Base-by-base conservation (phyloP, 2,113 vertebrate species). In the Scytalopus superciliaris region DNA sequence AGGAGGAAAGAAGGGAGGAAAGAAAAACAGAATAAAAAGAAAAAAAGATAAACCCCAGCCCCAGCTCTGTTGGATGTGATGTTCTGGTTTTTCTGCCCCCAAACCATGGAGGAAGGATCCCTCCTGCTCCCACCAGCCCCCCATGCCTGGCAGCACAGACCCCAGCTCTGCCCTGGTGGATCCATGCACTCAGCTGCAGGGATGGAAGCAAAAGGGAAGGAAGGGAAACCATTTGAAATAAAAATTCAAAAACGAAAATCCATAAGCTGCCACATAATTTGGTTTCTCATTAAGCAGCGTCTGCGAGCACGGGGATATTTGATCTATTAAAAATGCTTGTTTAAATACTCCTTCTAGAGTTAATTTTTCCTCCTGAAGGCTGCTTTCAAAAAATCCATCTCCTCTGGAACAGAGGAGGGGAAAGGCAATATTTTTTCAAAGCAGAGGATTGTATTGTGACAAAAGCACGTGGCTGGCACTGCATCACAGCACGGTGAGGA, bases 281-380 rank as follows among this genome's bases (percentile, higher is more conserved):
- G 74, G 84, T 95, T 97, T 76, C 93, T 90, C 82, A 66, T 94
- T 79, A 57, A 86, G 50, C 55, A 37, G 75, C 16, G 11, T 80
- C 85, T 6, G 5, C 7, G 16, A 69, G 91, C 80, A 92, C 18
- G 17, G n/a, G 80, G 77, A 79, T 89, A 72, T 90, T 95, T 96
- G 79, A 91, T 97, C 87, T 72, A 53, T 89, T 95, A 94, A 96
- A 94, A 95, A 85, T 40, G 69, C 96, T 94, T 56, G 8, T 89
- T 96, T 96, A 93, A 96, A 91, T 91, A 62, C 81, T 89, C 72
- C 42, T 92, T 53, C 85, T 33, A 6, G 67, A 83, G 87, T 62
- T 63, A 6, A 60, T 78, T 87, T 72, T 78, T 70, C 60, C 68
- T 95, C 45, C 93, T 53, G 52, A 87, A 91, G 78, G 68, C 81